A percentile compares a stretch with the other conserved stretches of the same genome.
phyloP scores from a whole-genome alignment of 2,797 vertebrate species.

The Dallia pectoralis region DNA sequence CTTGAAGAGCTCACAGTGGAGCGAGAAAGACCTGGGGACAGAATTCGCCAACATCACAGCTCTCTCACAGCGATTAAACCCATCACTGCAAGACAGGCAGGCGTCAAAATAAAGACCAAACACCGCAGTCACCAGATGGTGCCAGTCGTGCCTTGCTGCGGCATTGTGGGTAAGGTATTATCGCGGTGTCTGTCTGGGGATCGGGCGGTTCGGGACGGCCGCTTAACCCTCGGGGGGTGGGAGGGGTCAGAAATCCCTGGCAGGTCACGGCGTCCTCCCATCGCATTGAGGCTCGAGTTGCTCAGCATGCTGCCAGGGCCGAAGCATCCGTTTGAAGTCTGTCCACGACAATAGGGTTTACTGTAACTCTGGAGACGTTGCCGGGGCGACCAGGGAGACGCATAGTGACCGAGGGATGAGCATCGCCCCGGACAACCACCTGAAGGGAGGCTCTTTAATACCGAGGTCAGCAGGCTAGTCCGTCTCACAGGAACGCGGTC shows the following conservation, averaged over 20 bases:
- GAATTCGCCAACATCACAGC: background rate
- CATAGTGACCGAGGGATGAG: background rate
- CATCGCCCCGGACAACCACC: constrained; percentile 5
- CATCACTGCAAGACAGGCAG: background rate
- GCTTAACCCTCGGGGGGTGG: background rate
- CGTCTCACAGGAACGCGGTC: background rate
- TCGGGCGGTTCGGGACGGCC: background rate
- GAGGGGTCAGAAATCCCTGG: background rate
- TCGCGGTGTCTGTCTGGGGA: constrained; percentile 1
- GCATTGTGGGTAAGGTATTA: constrained; percentile 8
- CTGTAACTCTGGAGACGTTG: constrained; percentile 2
- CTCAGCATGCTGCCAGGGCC: background rate
- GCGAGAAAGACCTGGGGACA: background rate
- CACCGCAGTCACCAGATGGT: background rate
- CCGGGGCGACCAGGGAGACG: background rate
- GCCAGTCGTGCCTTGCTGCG: background rate
- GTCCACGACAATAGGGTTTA: constrained; percentile 3
- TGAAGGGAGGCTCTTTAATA: constrained; percentile 8
- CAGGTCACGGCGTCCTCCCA: background rate
- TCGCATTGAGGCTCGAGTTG: background rate
- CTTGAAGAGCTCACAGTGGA: background rate
- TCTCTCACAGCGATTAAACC: constrained; percentile 10
- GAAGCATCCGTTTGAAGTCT: background rate
- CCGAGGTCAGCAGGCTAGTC: background rate
- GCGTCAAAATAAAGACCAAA: background rate